Base-by-base conservation (phyloP, 2,797 vertebrate genomes). In the Arrhamphus sclerolepis region DNA sequence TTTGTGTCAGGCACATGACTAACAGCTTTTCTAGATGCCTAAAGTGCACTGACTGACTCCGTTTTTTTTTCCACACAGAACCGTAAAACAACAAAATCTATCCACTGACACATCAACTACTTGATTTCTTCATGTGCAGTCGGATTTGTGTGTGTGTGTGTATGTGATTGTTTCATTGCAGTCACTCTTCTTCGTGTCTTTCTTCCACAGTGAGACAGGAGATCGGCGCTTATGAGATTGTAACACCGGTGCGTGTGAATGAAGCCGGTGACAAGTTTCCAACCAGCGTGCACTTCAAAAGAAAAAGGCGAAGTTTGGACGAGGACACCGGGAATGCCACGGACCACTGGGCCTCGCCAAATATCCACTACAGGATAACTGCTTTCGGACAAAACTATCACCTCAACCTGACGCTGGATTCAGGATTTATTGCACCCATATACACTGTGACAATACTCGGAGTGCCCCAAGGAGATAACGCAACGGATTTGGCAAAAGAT, bases 341-440 rank as follows among this genome's bases (percentile, higher is more conserved):
- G 57, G 85, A 89, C 47, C 93, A 93, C 84, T 95, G 96, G 96
- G 87, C 90, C 75, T 83, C 93, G 64, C 81, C 92, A 43, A 92
- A 89, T 54, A 94, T 95, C 50, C 95, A 98, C 78, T 98, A 98
- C 87, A 91, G 92, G 87, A 95, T 99, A 69, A 93, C 93, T 71
- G 97, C 95, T 69, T 99, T 98, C 70, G 98, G 97, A 78, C 94
- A 93, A 85, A 92, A 93, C 77, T 99, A 95, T 76, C 89, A 96
- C 85, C 94, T 98, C 84, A 98, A 98, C 88, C 95, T 98, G 67
- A 96, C 95, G 58, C 93, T 94, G 74, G 94, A 96, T 52, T 92
- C 96, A 67, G 95, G 93, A 92, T 99, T 99, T 94, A 96, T 99
- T 80, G 97, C 97, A 51, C 97, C 97, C 16, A 89, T 92, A 55